Base-by-base conservation (phyloP, 2,113 vertebrate genomes). In the Pachyramphus minor region DNA sequence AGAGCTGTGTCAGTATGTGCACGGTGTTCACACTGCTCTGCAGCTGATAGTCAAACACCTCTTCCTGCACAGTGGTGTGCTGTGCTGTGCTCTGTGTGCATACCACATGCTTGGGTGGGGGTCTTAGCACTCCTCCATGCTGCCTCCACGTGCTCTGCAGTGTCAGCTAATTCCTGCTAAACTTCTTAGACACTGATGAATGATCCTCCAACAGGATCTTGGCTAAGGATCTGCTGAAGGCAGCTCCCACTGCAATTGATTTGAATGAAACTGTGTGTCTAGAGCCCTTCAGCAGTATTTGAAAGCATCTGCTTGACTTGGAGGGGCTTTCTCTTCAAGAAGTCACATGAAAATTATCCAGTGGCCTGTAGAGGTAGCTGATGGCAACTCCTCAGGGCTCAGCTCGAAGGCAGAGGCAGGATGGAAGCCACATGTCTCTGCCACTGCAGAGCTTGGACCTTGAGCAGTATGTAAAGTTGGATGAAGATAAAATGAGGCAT, bases 31-130 rank as follows among this genome's bases (percentile, higher is more conserved):
- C 24, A 9, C 47, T 60, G 52, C 58, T 81, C 55, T 77, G 37
- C 87, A 77, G 23, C 49, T 73, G 2, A 41, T 1, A 75, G 62
- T 71, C 74, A 59, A 44, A 79, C 18, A 45, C 24, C 27, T 52
- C 30, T 39, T 37, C 25, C 42, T 59, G 49, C 53, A 15, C 1
- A 14, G 20, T 14, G 47, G 2, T 45, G 68, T 30, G 88, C 28
- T 44, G 31, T 17, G 41, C 55, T 22, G 18, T 10, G 9, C 73
- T 50, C 60, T 45, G 31, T 8, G 9, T 31, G 37, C 37, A 25
- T 22, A 5, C 7, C 8, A 13, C 24, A 8, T 1, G 0, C 41
- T 31, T 72, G 76, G 14, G 16, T 7, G 4, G 8, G 44, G 24
- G 24, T 25, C 55, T 69, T 14, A 6, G 42, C 14, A 14, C 44